Evolutionary conservation across 2,797 vertebrate genomes (phyloP).

Genomic region (Phalanger gymnotis): DNA sequence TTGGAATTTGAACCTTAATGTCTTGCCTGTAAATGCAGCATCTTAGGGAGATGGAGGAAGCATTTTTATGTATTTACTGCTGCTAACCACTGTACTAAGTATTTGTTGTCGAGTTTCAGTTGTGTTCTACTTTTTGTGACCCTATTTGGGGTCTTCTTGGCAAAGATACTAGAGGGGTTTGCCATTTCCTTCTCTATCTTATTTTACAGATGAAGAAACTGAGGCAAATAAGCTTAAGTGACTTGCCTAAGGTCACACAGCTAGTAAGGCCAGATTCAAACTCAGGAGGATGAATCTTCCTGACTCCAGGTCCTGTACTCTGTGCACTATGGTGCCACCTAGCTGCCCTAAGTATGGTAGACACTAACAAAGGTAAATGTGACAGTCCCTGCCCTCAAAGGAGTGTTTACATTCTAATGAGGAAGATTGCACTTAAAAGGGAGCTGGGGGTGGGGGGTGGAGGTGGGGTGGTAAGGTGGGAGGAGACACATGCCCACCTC

Average conservation of each 20-base stretch:
- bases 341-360: too few relatives aligned
- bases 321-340: too few relatives aligned
- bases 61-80: not conserved
- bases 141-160: not conserved
- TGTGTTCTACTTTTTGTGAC: not conserved
- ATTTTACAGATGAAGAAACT: not conserved
- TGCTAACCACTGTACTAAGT: not conserved
- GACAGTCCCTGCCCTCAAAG: too few relatives aligned
- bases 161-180: not conserved
- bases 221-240: not conserved
- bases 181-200: not conserved
- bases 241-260: not conserved
- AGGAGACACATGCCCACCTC: not conserved
- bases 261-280: not conserved
- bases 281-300: not conserved
- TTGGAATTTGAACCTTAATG: not conserved
- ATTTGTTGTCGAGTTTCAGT: not conserved
- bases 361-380: too few relatives aligned
- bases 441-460: not conserved
- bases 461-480: too few relatives aligned
- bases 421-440: too few relatives aligned
- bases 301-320: not conserved
- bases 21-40: not conserved
- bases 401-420: not conserved
- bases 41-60: not conserved